Conservation (phyloP, 64 coral and sea anemone genomes). For the Hydrozoanthus tunicans region DNA sequence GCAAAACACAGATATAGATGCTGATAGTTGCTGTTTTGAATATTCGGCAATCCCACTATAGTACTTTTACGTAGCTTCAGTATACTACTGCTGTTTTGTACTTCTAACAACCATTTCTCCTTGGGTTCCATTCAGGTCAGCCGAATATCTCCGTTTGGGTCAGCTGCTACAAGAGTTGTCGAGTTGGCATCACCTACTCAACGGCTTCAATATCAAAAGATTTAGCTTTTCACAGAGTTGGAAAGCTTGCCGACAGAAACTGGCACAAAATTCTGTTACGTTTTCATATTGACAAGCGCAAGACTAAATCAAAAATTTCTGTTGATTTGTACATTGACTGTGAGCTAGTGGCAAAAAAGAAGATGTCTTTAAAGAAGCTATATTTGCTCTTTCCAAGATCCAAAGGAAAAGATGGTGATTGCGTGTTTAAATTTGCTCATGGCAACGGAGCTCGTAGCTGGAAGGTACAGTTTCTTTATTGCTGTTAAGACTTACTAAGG, state of each 20-base stretch:
- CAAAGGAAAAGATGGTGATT: not conserved
- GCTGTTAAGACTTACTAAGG: too few species aligned
- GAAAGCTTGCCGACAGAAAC: slow-evolving; percentile 23
- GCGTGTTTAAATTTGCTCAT: slow-evolving; percentile 15
- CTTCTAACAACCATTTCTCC: not conserved
- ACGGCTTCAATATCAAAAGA: not conserved
- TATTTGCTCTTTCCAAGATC: slow-evolving; percentile 18
- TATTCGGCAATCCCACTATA: too few species aligned
- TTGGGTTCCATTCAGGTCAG: not conserved
- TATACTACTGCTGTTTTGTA: too few species aligned
- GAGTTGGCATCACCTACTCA: slow-evolving; percentile 18
- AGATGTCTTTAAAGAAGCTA: slow-evolving; percentile 20
- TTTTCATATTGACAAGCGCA: not conserved
- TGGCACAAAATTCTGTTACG: slow-evolving; percentile 55
- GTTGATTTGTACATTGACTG: slow-evolving; percentile 35
- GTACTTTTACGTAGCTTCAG: too few species aligned
- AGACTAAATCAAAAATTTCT: not conserved
- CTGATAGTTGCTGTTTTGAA: too few species aligned
- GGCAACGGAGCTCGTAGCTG: slow-evolving; percentile 7
- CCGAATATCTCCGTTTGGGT: slow-evolving; percentile 35
- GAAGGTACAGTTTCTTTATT: slow-evolving; percentile 5
- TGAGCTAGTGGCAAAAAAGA: slow-evolving; percentile 40
- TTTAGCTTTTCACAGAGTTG: slow-evolving; percentile 41
- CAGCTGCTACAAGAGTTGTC: slow-evolving; percentile 38
- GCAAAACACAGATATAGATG: too few species aligned